These are phyloP conservation scores for Ibycter americanus DNA, from an alignment of 2,797 vertebrate species.

Conservation along the genomic window DNA sequence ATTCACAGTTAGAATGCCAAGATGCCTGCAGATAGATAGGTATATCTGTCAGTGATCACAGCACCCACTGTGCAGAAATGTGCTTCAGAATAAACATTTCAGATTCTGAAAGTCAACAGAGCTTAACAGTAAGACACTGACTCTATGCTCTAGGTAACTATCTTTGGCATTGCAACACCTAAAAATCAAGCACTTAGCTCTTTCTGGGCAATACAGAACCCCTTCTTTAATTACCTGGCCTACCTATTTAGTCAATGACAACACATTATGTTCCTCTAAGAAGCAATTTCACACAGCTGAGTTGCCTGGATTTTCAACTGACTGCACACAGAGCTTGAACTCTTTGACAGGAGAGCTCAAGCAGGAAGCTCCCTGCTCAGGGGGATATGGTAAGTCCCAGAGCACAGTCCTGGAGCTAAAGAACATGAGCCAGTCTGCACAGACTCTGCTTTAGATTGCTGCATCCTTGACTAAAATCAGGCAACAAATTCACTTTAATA, in stretches of 20 bases:
- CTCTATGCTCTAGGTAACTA: background rate
- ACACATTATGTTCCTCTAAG: background rate
- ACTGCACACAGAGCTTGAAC: background rate
- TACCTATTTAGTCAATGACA: background rate
- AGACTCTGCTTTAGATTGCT: background rate
- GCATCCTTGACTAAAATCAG: background rate
- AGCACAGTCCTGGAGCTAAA: background rate
- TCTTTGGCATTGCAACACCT: background rate
- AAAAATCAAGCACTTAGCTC: background rate
- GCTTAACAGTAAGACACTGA: background rate
- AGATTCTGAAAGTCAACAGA: background rate
- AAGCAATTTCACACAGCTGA: background rate
- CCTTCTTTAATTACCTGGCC: background rate
- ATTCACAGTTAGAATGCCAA: conserved; percentile 6
- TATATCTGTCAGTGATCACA: background rate
- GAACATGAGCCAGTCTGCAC: background rate
- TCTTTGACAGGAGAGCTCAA: background rate
- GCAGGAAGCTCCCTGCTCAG: background rate
- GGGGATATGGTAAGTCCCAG: background rate
- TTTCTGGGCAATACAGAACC: background rate
- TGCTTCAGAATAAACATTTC: conserved; percentile 9
- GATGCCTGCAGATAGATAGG: conserved; percentile 1
- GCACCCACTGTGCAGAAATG: background rate
- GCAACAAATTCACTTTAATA: background rate
- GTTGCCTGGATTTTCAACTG: background rate